These are phyloP conservation scores for Cydia amplana DNA, from an alignment of 1,140 invertebrate genomes.

Conservation along the genomic window DNA sequence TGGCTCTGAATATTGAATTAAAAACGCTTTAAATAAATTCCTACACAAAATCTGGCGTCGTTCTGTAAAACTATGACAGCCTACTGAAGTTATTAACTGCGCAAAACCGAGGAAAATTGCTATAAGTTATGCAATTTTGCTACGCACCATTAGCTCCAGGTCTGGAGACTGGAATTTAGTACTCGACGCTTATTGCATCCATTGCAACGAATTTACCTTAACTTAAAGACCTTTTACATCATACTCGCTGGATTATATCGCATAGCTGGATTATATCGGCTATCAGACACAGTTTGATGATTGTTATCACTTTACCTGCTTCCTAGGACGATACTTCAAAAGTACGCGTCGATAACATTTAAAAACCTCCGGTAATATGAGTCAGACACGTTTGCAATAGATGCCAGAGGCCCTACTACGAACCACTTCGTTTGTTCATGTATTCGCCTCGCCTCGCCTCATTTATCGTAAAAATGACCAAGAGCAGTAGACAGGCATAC, in stretches of 20 bases:
- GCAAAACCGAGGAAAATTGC: slow-evolving; percentile 59
- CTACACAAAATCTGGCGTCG: not conserved
- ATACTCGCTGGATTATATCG: not conserved
- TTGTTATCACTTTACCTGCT: too few relatives aligned
- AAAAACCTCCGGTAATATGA: too few relatives aligned
- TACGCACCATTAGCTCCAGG: slow-evolving; percentile 56
- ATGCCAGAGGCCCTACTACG: too few relatives aligned
- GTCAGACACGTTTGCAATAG: too few relatives aligned
- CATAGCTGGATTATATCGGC: not conserved
- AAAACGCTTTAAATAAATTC: not conserved
- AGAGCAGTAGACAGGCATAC: too few relatives aligned
- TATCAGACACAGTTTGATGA: not conserved
- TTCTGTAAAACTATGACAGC: not conserved
- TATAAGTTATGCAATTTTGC: slow-evolving; percentile 64
- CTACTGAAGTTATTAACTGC: slow-evolving; percentile 10
- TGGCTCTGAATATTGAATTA: too few relatives aligned
- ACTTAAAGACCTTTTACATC: not conserved
- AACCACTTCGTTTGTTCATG: too few relatives aligned
- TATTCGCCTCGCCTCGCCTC: too few relatives aligned
- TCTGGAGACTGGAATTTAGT: slow-evolving; percentile 50
- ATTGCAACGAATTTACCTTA: slow-evolving; percentile 44
- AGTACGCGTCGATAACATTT: too few relatives aligned
- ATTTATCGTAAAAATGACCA: too few relatives aligned
- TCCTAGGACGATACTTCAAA: too few relatives aligned
- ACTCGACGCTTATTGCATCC: slow-evolving; percentile 49